Evolutionary conservation across 2,113 vertebrate species (phyloP), one percentile per base, ranked within the genome.

Genomic region (Lethenteron camtschaticum): DNA sequence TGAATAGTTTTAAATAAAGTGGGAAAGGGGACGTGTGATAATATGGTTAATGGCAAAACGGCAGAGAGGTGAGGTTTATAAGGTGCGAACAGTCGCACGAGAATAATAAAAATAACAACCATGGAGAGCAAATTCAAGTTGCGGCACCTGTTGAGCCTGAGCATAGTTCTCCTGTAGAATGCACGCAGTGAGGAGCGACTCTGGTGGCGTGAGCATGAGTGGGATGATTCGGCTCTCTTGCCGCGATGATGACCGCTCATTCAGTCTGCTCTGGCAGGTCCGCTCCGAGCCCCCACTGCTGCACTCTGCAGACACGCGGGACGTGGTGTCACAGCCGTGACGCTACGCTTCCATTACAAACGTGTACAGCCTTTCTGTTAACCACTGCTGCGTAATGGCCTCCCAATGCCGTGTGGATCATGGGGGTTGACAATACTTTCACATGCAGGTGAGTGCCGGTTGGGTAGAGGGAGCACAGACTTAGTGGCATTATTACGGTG

Each of bases 141-240:
- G 14, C 14, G 14, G 14, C 14, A 86, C 91, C 87, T 97, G 90
- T 76, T 84, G 89, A 10, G 90, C 91, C 79, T 96, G 88, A 73
- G 84, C 71, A 14, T 88, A 89, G 81, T 96, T 96, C 55, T 84
- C 87, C 58, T 81, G 79, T 68, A 90, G 81, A 74, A 99, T 83
- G 76, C 91, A 96, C 73, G 91, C 86, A 57, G 87, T 81, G 57
- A 99, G 82, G 57, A 99, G 81, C 10, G 90, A 95, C 78, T 96
- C 91, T 1, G 94, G 90, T n/a, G 90, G 80, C 12, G 94, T 85
- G 78, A 96, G 77, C 91, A 99, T 95, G 79, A 89, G 84, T 8
- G 88, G 87, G 69, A 96, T 82, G 69, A 96, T 77, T 68, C 82
- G 80, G 74, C 79, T 90, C 60, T 77, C 76, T 70, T 76, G 74